Base-by-base conservation (phyloP, 2,888 invertebrate species). In the Odontothrips loti region DNA sequence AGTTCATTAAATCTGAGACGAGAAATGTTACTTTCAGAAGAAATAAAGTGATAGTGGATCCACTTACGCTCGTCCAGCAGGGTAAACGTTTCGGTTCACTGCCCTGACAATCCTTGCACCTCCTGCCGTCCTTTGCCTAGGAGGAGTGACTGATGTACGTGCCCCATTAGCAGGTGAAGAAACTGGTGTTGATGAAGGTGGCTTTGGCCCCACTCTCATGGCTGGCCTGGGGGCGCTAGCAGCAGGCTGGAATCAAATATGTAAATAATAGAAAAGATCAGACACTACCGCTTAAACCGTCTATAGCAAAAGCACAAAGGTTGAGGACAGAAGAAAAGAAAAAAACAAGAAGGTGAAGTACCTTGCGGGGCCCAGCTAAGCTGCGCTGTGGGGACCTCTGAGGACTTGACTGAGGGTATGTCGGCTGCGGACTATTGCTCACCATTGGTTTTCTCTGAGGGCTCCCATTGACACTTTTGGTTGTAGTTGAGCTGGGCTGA, bases 371-470 rank as follows among this genome's bases (percentile, higher is more conserved):
- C 1, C 68, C 68, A 12, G 68, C 68, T 75, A 75, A 75, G 27
- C 68, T 75, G 68, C 68, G 68, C 23, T 75, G 68, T 23, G 68
- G 68, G 23, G 68, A 75, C 68, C 68, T 23, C 68, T 75, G 68
- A 75, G 68, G 68, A 75, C 68, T 75, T 75, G 68, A 12, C 68
- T 75, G 68, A 27, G 68, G 27, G 27, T 75, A 75, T 4, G 68
- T 75, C 12, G 27, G 68, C 23, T 75, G 68, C 1, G 68, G 68
- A 27, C 68, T 75, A 12, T 75, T 75, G 68, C 27, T 75, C 27
- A 75, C 68, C 12, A 12, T 27, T 75, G 68, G 68, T 27, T 75
- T 75, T 23, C 68, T 75, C 23, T 75, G 68, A 75, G 68, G 68
- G 27, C 68, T 75, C 0, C 68, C 68, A 27, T 75, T 75, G 12